phyloP scores from a whole-genome alignment of 2,888 invertebrate genomes.

The Brachynemurus nebulosus region DNA sequence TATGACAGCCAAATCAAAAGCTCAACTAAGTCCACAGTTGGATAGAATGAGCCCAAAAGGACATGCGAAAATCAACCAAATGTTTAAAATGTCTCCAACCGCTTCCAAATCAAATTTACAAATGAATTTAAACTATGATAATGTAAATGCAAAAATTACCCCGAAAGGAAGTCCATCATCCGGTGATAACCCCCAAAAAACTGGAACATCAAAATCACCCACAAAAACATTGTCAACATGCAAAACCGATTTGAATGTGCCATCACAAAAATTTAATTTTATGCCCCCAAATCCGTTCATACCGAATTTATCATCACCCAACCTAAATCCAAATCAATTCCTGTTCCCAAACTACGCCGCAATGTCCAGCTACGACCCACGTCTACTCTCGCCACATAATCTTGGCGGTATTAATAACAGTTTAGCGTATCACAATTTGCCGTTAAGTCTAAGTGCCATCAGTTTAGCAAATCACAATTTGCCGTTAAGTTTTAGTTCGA shows the following conservation, averaged over 20 bases:
- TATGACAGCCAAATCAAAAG: not conserved
- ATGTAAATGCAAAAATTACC: not conserved
- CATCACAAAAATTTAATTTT: conserved; percentile 27
- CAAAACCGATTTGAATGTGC: conserved; percentile 10
- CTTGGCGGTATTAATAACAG: not conserved
- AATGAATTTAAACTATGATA: not conserved
- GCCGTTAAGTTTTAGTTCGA: conserved; percentile 2
- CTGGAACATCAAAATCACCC: not conserved
- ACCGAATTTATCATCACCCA: conserved; percentile 29
- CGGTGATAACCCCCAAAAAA: not conserved
- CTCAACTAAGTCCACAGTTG: not conserved
- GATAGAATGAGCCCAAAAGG: not conserved
- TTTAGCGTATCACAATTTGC: conserved; percentile 4
- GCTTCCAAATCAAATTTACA: not conserved
- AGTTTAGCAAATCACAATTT: conserved; percentile 2
- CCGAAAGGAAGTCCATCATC: not conserved
- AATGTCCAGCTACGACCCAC: conserved; percentile 29
- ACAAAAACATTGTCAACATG: conserved; percentile 5
- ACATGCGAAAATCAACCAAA: too few species aligned
- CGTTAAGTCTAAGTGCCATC: too few species aligned
- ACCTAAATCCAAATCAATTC: conserved; percentile 29
- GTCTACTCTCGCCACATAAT: conserved; percentile 11
- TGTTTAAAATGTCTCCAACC: not conserved
- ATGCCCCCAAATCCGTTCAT: conserved; percentile 32
- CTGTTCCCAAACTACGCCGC: conserved; percentile 25